Evolutionary conservation across 2,113 vertebrate genomes (phyloP).

Genomic region (Rhombomys opimus): DNA sequence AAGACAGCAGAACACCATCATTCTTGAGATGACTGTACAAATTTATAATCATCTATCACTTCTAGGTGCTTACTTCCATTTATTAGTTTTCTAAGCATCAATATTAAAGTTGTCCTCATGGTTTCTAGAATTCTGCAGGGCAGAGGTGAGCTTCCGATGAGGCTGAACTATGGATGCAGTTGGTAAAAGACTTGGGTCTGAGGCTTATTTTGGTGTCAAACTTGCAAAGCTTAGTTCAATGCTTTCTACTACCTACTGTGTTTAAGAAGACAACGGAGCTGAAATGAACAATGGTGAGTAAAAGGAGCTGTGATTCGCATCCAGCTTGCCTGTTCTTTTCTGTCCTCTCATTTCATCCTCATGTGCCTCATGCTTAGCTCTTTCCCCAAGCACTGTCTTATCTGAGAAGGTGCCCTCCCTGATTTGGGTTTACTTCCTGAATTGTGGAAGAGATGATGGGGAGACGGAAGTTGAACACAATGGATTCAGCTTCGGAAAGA

Average conservation of each 20-base stretch:
- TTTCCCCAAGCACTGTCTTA: rapidly evolving
- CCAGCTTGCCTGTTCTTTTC: neutral
- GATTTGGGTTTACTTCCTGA: conserved; percentile 5
- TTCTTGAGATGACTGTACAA: conserved; percentile 58
- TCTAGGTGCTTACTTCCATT: conserved; percentile 67
- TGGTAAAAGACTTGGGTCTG: conserved; percentile 3
- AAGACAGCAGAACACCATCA: conserved; percentile 51
- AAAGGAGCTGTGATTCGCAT: neutral
- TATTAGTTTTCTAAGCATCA: conserved; percentile 64
- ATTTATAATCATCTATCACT: conserved; percentile 74
- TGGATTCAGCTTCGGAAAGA: conserved; percentile 2
- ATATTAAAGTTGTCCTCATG: conserved; percentile 35
- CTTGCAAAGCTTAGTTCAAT: too few species aligned
- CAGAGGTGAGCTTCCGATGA: neutral
- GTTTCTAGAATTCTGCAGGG: neutral
- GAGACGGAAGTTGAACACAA: conserved; percentile 5
- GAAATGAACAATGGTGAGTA: neutral
- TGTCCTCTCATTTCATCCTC: neutral
- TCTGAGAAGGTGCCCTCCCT: neutral
- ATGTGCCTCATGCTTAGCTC: neutral
- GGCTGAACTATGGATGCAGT: neutral
- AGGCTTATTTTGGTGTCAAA: conserved; percentile 36
- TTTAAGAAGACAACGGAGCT: neutral
- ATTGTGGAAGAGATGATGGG: neutral
- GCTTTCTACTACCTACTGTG: too few species aligned